phyloP scores from a whole-genome alignment of 2,797 vertebrate species.

The Micromesistius poutassou region DNA sequence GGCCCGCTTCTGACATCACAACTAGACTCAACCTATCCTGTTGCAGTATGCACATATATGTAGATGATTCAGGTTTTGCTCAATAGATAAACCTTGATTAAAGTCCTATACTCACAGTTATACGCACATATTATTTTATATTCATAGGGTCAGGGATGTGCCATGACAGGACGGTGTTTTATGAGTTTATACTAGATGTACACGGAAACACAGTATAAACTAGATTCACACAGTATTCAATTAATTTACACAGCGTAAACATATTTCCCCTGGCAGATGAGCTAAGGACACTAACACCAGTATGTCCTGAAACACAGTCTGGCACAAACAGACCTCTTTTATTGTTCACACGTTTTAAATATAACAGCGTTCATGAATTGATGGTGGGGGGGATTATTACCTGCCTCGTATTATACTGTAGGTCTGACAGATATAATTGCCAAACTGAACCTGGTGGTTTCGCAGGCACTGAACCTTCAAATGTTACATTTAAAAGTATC shows the following conservation, averaged over 20 bases:
- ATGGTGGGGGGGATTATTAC: background rate
- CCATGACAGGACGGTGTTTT: conserved; percentile 45
- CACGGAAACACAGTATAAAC: conserved; percentile 29
- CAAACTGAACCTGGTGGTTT: background rate
- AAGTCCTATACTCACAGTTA: background rate
- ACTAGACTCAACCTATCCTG: background rate
- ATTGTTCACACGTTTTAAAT: background rate
- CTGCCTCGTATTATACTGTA: background rate
- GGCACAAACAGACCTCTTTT: too few relatives aligned
- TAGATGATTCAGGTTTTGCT: background rate
- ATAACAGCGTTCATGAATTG: background rate
- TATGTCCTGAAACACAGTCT: conserved; percentile 5
- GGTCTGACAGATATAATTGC: background rate
- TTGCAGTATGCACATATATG: background rate
- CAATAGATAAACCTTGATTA: background rate
- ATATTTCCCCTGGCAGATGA: conserved; percentile 11
- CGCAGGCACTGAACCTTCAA: background rate
- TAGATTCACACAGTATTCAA: conserved; percentile 42
- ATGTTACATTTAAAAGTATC: background rate
- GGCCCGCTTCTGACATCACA: background rate
- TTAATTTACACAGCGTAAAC: conserved; percentile 44
- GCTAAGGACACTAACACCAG: conserved; percentile 15
- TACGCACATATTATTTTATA: background rate
- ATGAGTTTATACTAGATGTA: conserved; percentile 23
- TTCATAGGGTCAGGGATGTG: conserved; percentile 23